Evolutionary conservation across 2,113 vertebrate genomes (phyloP).

Genomic region (Heloderma charlesbogerti): DNA sequence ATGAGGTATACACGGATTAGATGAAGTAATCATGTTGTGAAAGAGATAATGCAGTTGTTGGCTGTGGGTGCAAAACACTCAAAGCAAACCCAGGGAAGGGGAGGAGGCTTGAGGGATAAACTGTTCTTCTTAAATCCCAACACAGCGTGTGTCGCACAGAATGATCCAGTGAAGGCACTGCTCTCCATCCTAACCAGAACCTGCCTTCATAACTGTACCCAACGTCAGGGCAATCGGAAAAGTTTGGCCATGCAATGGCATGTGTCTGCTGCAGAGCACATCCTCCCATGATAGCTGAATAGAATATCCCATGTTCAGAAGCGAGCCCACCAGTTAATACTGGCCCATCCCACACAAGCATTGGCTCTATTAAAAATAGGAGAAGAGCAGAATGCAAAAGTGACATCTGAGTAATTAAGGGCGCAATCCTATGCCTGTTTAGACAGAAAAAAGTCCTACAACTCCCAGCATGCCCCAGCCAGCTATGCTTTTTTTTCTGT

Average conservation of each 20-base stretch:
- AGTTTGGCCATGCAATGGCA: neutral
- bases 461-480: neutral
- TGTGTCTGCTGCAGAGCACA: too few species aligned
- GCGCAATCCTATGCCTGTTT: too few species aligned
- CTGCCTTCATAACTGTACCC: neutral
- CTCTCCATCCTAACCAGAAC: neutral
- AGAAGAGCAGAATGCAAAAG: too few species aligned
- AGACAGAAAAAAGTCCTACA: neutral
- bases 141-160: fast-evolving
- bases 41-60: neutral
- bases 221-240: neutral
- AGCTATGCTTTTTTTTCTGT: neutral
- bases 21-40: neutral
- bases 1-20: neutral
- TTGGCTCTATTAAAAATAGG: too few species aligned
- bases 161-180: neutral
- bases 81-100: neutral
- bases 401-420: too few species aligned
- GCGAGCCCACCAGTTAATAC: too few species aligned
- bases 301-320: neutral
- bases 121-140: neutral
- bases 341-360: too few species aligned
- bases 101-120: neutral
- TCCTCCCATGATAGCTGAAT: neutral
- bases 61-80: neutral